A percentile compares a stretch with the other conserved stretches of the same genome.
Evolutionary conservation across 2,888 invertebrate species (phyloP).

Genomic region (Temnothorax rugatulus): DNA sequence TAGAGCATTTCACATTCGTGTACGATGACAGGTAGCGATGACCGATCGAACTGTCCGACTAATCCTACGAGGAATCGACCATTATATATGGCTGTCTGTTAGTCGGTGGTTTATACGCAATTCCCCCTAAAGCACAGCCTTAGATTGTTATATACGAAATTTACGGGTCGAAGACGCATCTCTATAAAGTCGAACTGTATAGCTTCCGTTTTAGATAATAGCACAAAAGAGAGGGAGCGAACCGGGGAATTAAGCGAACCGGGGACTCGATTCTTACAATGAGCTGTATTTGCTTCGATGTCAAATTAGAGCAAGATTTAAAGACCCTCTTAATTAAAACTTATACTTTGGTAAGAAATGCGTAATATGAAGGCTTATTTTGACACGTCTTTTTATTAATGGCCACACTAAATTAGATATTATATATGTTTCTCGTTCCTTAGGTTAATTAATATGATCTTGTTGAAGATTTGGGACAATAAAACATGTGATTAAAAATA

Average conservation of each 20-base stretch:
- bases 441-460: neutral
- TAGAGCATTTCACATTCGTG: conserved; percentile 29
- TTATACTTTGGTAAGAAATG: neutral
- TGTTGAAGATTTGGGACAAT: neutral
- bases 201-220: conserved; percentile 29
- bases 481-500: neutral
- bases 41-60: conserved; percentile 18
- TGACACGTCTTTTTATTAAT: neutral
- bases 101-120: neutral
- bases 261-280: conserved; percentile 14
- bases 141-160: conserved; percentile 11
- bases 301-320: conserved; percentile 51
- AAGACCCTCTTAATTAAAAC: conserved; percentile 36
- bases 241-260: conserved; percentile 44
- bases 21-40: conserved; percentile 46
- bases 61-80: conserved; percentile 30
- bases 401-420: neutral
- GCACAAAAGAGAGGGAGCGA: conserved; percentile 27
- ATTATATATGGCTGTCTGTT: neutral
- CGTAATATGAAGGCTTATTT: conserved; percentile 18
- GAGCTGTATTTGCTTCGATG: conserved; percentile 6
- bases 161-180: neutral
- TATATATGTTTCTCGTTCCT: neutral
- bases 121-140: neutral
- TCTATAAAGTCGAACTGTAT: neutral